Base-by-base conservation (phyloP, 2,888 invertebrate genomes). In the Himalopsyche japonica region DNA sequence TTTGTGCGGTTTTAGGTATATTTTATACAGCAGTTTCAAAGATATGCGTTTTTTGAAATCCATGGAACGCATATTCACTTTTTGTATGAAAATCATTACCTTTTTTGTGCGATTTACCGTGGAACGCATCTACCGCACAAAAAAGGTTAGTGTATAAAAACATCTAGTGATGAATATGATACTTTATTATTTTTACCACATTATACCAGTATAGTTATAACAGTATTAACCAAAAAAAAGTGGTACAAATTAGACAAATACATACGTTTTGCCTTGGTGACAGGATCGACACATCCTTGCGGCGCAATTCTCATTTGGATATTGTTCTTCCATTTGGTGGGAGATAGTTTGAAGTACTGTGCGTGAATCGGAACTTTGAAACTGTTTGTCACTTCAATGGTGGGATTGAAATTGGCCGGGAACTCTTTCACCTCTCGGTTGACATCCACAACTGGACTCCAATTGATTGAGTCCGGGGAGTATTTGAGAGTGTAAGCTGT, bases 301-400 rank as follows among this genome's bases (percentile, higher is more conserved):
- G 97, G 93, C 88, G 98, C 97, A 0, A 95, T 90, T 84, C 95
- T 93, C 90, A 98, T 91, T 87, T 96, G 95, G 47, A 97, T 95
- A 85, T 93, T 93, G 5, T 94, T 91, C 64, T 95, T 93, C 97
- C 97, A 97, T 81, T 94, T 94, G 0, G 92, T 88, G 0, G 97
- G 97, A 81, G 94, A 89, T 57, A 98, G 89, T 88, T 95, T 95
- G 1, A 98, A 87, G 88, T 94, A 95, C 87, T 94, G 93, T 0
- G 97, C 95, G 87, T 94, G 92, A 76, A 98, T 92, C 0, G 97
- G 95, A n/a, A 93, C 92, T n/a, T 92, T 91, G 88, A 97, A 97
- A 88, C 93, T 93, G 87, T 95, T 95, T 0, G 92, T 91, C 2
- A 94, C 94, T 0, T 93, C 91, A 0, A 93, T 93, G 1, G 93